phyloP scores from a whole-genome alignment of 1,140 invertebrate genomes.

The Zaprionus ghesquierei region DNA sequence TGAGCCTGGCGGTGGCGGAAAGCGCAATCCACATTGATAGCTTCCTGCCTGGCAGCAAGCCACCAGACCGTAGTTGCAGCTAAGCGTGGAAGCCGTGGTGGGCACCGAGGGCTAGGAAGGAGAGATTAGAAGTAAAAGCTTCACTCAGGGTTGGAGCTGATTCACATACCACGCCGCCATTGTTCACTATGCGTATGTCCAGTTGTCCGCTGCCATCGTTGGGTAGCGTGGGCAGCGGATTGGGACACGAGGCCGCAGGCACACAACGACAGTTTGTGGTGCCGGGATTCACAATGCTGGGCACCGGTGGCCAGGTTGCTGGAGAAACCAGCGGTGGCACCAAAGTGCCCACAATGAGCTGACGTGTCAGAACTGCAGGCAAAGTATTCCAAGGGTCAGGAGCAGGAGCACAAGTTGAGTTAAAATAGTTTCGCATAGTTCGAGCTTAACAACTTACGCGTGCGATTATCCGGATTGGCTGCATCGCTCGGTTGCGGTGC shows the following conservation, averaged over 20 bases:
- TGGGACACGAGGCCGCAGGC: conserved; percentile 64
- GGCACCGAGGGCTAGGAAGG: conserved; percentile 31
- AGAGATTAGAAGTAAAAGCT: background rate
- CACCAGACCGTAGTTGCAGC: conserved; percentile 63
- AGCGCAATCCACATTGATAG: conserved; percentile 74
- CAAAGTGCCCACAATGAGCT: conserved; percentile 70
- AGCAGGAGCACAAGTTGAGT: background rate
- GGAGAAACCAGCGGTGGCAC: conserved; percentile 32
- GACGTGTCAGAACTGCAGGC: conserved; percentile 58
- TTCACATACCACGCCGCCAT: conserved; percentile 69
- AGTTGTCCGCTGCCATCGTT: conserved; percentile 84
- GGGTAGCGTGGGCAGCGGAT: conserved; percentile 55
- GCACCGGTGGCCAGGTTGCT: conserved; percentile 45
- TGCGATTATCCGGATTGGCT: conserved; percentile 47
- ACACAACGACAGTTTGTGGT: conserved; percentile 78
- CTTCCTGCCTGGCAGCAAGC: conserved; percentile 70
- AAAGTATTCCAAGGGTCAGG: background rate
- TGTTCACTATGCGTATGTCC: conserved; percentile 86
- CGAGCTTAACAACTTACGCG: conserved; percentile 41
- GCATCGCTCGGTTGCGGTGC: conserved; percentile 57
- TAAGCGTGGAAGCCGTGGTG: conserved; percentile 31
- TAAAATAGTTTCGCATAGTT: background rate
- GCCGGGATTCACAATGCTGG: conserved; percentile 27
- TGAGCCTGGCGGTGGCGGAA: conserved; percentile 65
- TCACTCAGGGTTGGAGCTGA: background rate